These are phyloP conservation scores for Recurvirostra avosetta DNA, from an alignment of 2,113 vertebrate genomes.

Conservation along the genomic window DNA sequence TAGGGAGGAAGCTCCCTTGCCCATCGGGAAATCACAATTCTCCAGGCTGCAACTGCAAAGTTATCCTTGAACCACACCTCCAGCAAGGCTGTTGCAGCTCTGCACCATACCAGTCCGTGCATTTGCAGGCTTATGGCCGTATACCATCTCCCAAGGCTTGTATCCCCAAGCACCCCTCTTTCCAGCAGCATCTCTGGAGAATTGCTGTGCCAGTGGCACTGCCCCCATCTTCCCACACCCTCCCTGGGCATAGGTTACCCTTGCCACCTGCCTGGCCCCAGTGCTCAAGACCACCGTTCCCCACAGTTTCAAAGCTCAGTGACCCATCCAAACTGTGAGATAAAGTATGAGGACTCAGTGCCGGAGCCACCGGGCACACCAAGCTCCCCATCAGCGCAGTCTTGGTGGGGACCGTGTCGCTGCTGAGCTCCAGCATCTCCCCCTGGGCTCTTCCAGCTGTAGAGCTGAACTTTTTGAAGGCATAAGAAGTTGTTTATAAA, in stretches of 20 bases:
- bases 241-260: too few relatives aligned
- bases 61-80: neutral
- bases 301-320: neutral
- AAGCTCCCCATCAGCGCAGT: rapidly evolving
- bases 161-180: too few relatives aligned
- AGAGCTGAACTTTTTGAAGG: neutral
- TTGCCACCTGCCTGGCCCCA: too few relatives aligned
- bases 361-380: neutral
- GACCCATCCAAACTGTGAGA: neutral
- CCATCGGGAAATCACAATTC: neutral
- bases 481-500: neutral
- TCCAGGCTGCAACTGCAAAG: neutral
- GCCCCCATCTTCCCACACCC: neutral
- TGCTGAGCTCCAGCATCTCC: neutral
- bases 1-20: neutral
- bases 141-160: neutral
- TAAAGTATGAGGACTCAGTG: neutral
- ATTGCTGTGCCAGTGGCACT: neutral
- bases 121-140: rapidly evolving
- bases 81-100: neutral
- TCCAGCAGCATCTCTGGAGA: neutral
- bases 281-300: neutral
- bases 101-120: rapidly evolving
- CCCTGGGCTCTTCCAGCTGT: neutral
- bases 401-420: rapidly evolving